Percentiles rank a stretch among this genome's conserved stretches.
phyloP scores from a whole-genome alignment of 2,888 invertebrate genomes.

The Apodemia mormo region DNA sequence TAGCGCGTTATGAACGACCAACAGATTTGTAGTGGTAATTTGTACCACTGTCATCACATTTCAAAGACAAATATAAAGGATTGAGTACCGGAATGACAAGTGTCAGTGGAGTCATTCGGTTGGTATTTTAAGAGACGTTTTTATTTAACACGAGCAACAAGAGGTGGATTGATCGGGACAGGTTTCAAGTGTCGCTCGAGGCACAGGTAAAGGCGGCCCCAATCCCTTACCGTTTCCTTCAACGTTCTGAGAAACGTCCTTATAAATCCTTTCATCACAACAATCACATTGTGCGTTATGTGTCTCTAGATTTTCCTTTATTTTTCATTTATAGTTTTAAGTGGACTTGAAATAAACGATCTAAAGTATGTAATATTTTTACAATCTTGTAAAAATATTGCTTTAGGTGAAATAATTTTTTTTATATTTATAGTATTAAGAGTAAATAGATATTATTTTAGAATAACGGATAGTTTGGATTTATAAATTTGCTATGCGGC shows the following conservation, averaged over 20 bases:
- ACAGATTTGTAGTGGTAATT: conserved; percentile 81
- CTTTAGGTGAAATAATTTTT: neutral
- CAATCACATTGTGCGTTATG: conserved; percentile 46
- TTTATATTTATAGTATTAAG: neutral
- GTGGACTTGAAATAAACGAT: neutral
- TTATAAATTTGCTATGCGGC: too few relatives aligned
- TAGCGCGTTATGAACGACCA: conserved; percentile 77
- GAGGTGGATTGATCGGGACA: conserved; percentile 80
- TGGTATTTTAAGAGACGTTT: conserved; percentile 79
- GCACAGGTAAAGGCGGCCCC: conserved; percentile 62
- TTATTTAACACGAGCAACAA: conserved; percentile 80
- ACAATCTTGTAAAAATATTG: neutral
- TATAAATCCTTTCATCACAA: conserved; percentile 56
- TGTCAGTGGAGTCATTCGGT: conserved; percentile 73
- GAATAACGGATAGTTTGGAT: neutral
- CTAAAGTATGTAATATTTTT: neutral
- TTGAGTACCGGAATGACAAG: conserved; percentile 79
- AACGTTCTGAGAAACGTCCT: conserved; percentile 76
- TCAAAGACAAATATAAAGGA: conserved; percentile 82
- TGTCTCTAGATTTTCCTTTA: conserved; percentile 12
- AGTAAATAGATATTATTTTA: neutral
- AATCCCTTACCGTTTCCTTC: conserved; percentile 51
- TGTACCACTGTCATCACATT: conserved; percentile 82
- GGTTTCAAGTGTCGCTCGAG: conserved; percentile 78
- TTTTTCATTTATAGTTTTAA: conserved; percentile 4